Base-by-base conservation (phyloP, 2,113 vertebrate species). In the Cyanoliseus patagonus region DNA sequence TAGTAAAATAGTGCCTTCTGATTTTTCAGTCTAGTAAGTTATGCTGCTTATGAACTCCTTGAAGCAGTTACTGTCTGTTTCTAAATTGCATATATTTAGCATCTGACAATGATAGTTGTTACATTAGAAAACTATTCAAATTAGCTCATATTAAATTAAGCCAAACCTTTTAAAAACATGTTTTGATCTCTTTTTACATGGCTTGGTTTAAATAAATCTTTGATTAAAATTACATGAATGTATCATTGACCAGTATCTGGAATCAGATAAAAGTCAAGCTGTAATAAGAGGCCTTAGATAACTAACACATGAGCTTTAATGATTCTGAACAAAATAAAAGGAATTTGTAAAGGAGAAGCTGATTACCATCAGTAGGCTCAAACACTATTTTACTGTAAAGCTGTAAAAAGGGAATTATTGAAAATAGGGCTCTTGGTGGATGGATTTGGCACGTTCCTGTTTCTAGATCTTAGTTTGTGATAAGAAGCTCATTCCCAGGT, bases 251-350 rank as follows among this genome's bases (percentile, higher is more conserved):
- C 91, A 94, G 85, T 97, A 97, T 92, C 98, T 99, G 98, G 98
- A 99, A 98, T 98, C 93, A 97, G 98, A 99, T 99, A 98, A 99
- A 99, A 98, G 98, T 97, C 81, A 97, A 97, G 94, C 98, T 98
- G 98, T 98, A 99, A 99, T 98, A 98, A 98, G 98, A 99, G 98
- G 98, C 98, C 98, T 98, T 97, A 98, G 98, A 98, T 98, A 98
- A 98, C 96, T 97, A 97, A 98, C 98, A 98, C 98, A 98, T 98
- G 98, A 98, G 98, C 97, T 98, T 91, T 98, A 98, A 97, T 97
- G 98, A 98, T 98, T 99, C 97, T 97, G 96, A 97, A 96, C 96
- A 95, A 98, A 98, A 99, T 98, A 98, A 98, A 98, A 98, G 98
- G 98, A 99, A 83, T 98, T 98, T 98, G 98, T 99, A 98, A 98